A percentile compares a stretch with the other conserved stretches of the same genome.
Evolutionary conservation across 2,113 vertebrate genomes (phyloP).

Genomic region (Gila orcuttii): DNA sequence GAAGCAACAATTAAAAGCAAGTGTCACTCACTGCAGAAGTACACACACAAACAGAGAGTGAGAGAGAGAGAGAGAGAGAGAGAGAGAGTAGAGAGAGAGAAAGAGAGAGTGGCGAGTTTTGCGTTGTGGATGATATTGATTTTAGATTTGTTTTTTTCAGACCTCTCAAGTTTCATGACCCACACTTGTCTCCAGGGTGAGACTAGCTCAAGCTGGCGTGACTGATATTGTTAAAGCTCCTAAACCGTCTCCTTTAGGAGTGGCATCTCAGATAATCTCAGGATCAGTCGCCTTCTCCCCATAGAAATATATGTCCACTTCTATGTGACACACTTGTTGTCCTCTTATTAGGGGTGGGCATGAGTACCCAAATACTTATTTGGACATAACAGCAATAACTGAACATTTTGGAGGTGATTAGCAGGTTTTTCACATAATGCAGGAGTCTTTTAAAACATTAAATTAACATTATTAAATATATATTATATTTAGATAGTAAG

Average conservation of each 20-base stretch:
- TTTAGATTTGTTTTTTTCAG: conserved; percentile 85
- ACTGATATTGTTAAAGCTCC: conserved; percentile 79
- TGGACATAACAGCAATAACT: not conserved
- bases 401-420: not conserved
- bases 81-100: conserved; percentile 66
- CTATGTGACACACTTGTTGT: conserved; percentile 8
- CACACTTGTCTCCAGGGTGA: conserved; percentile 77
- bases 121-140: conserved; percentile 79
- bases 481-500: no score
- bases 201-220: conserved; percentile 77
- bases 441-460: no score
- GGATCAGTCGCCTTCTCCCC: conserved; percentile 67
- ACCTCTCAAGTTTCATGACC: conserved; percentile 81
- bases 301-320: conserved; percentile 52
- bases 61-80: conserved; percentile 70
- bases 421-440: no score
- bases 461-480: no score
- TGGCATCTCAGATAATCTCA: conserved; percentile 77
- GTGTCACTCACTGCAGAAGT: conserved; percentile 51
- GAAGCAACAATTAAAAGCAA: conserved; percentile 54
- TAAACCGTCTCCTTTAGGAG: conserved; percentile 75
- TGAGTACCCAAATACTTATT: not conserved
- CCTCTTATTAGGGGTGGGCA: not conserved
- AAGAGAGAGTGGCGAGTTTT: conserved; percentile 72
- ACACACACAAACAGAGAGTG: conserved; percentile 28